These are phyloP conservation scores for Nemurella pictetii DNA, from an alignment of 2,888 invertebrate species.

Conservation along the genomic window DNA sequence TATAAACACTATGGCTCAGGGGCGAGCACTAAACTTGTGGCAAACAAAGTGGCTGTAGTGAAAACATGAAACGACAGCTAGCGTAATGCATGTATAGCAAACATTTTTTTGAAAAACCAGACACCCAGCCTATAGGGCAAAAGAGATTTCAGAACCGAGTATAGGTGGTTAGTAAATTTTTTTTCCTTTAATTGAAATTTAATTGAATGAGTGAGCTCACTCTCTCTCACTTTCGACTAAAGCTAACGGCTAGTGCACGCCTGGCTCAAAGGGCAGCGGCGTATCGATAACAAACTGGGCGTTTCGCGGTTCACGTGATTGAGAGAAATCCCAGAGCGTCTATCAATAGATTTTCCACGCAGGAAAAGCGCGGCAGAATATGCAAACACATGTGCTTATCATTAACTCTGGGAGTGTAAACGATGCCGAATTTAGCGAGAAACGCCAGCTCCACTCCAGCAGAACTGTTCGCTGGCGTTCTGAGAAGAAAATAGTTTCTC, in stretches of 20 bases:
- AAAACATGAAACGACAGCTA: too few species aligned
- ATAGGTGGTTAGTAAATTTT: too few species aligned
- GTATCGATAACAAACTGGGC: not conserved
- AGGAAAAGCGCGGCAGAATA: not conserved
- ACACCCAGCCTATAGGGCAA: too few species aligned
- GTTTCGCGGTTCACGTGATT: not conserved
- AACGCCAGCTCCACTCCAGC: not conserved
- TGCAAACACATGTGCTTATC: not conserved
- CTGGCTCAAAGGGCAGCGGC: not conserved
- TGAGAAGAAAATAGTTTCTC: too few species aligned
- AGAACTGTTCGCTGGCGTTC: not conserved
- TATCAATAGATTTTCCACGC: not conserved
- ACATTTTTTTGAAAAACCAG: too few species aligned
- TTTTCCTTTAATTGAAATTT: too few species aligned
- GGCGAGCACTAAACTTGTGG: too few species aligned
- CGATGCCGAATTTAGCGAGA: not conserved
- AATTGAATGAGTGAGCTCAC: too few species aligned
- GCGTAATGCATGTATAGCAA: too few species aligned
- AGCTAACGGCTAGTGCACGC: not conserved
- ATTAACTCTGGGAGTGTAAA: not conserved
- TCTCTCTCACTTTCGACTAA: not conserved
- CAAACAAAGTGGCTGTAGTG: too few species aligned
- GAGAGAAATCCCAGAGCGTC: not conserved
- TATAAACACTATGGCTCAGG: too few species aligned
- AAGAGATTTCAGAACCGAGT: too few species aligned